These are phyloP conservation scores for Hycleus phaleratus DNA, from an alignment of 1,140 invertebrate species.

Conservation along the genomic window DNA sequence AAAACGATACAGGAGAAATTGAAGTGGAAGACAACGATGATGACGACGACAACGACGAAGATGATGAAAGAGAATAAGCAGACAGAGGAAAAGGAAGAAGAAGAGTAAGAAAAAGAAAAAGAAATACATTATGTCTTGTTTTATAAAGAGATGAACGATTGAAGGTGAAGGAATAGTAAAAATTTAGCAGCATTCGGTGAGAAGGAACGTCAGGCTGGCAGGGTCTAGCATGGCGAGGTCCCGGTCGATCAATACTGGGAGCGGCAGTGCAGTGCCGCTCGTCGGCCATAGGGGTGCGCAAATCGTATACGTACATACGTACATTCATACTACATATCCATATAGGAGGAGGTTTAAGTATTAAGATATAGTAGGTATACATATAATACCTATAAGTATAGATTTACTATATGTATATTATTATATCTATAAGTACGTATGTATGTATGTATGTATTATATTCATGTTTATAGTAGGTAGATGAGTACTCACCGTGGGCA, in stretches of 20 bases:
- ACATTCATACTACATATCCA: too few species aligned
- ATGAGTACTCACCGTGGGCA: constrained; percentile 63
- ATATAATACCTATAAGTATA: too few species aligned
- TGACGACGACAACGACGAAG: too few species aligned
- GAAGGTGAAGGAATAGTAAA: constrained; percentile 15
- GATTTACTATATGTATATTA: too few species aligned
- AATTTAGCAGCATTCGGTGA: constrained; percentile 13
- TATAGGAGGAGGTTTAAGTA: too few species aligned
- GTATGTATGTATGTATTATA: not conserved
- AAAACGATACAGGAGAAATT: too few species aligned
- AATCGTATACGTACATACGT: constrained; percentile 10
- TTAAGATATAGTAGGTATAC: too few species aligned
- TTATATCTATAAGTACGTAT: too few species aligned
- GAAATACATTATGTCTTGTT: constrained; percentile 6
- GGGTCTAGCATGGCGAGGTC: constrained; percentile 25
- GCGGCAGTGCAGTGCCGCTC: constrained; percentile 18
- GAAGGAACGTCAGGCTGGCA: constrained; percentile 21
- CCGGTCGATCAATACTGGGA: constrained; percentile 29
- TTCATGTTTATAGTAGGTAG: not conserved
- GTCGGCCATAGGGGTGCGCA: constrained; percentile 23
- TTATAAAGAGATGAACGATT: constrained; percentile 14
- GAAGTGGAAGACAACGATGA: too few species aligned
- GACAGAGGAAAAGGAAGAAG: too few species aligned
- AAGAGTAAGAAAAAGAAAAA: too few species aligned
- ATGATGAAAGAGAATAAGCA: too few species aligned